Conservation (phyloP, 2,888 invertebrate genomes). For the Melieria omissa region DNA sequence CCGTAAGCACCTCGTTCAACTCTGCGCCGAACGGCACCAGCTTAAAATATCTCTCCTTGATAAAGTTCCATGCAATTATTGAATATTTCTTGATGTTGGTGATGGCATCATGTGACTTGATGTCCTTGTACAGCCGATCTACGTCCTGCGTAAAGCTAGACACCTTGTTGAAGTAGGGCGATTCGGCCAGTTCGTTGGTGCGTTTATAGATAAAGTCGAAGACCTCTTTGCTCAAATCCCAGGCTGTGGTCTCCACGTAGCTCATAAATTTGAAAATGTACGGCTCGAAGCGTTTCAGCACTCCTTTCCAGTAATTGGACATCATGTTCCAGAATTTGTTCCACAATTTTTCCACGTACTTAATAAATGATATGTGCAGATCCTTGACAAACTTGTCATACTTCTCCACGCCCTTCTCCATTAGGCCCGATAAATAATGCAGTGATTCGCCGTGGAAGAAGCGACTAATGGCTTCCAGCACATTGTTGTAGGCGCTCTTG, state of each 20-base stretch:
- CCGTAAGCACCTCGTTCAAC: conserved; percentile 72
- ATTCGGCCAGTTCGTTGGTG: conserved; percentile 81
- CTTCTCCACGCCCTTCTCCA: conserved; percentile 78
- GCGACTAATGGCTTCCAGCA: conserved; percentile 75
- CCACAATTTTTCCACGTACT: conserved; percentile 81
- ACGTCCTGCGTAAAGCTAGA: conserved; percentile 83
- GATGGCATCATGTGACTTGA: conserved; percentile 80
- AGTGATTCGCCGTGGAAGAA: conserved; percentile 81
- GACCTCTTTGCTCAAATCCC: conserved; percentile 79
- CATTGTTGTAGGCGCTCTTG: conserved; percentile 77
- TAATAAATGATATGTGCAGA: conserved; percentile 74
- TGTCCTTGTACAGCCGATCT: conserved; percentile 82
- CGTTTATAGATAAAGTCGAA: conserved; percentile 83
- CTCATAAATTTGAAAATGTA: conserved; percentile 80
- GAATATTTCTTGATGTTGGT: conserved; percentile 84
- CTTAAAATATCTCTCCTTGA: conserved; percentile 76
- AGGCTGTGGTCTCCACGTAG: conserved; percentile 78
- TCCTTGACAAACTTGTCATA: conserved; percentile 84
- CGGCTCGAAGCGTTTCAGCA: conserved; percentile 80
- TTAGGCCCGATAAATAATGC: conserved; percentile 75
- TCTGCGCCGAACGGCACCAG: conserved; percentile 77
- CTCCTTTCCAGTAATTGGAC: conserved; percentile 78
- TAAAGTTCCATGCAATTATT: conserved; percentile 73
- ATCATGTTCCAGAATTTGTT: conserved; percentile 74
- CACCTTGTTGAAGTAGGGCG: conserved; percentile 83